Percentiles rank a stretch among this genome's conserved stretches.
phyloP scores from a whole-genome alignment of 2,797 vertebrate genomes.

The Phalanger gymnotis region DNA sequence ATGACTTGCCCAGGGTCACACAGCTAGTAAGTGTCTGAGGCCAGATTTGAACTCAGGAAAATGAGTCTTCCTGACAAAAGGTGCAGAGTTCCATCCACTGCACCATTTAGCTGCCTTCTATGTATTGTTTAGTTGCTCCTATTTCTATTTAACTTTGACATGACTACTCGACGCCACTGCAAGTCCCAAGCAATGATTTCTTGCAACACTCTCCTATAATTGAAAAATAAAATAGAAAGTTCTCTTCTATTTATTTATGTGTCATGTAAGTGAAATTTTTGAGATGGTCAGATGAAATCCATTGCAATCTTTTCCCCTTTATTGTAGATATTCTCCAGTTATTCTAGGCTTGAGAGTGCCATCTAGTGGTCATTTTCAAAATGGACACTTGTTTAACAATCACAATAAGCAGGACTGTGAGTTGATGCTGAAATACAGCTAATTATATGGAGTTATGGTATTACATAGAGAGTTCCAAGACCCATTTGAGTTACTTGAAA shows the following conservation, averaged over 20 bases:
- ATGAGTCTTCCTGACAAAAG: neutral
- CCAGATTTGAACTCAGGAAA: neutral
- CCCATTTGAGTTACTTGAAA: neutral
- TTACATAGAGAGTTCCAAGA: rapidly evolving
- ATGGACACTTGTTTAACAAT: neutral
- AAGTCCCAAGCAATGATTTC: neutral
- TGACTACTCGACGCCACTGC: neutral
- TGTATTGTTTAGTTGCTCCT: neutral
- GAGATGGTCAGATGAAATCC: neutral
- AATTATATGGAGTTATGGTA: neutral
- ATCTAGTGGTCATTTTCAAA: constrained; percentile 61
- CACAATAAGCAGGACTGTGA: neutral
- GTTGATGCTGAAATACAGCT: neutral
- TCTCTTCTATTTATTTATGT: neutral
- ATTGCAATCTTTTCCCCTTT: no score
- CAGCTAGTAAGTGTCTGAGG: neutral
- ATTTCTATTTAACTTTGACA: neutral
- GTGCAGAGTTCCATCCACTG: neutral
- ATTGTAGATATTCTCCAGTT: neutral
- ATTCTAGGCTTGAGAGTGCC: constrained; percentile 50
- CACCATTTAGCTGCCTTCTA: neutral
- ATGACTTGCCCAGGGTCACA: neutral
- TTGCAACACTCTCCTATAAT: neutral
- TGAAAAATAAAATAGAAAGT: neutral
- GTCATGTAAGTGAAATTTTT: constrained; percentile 18